Percentiles rank a stretch among this genome's conserved stretches.
phyloP scores from a whole-genome alignment of 2,888 invertebrate genomes.

The Empis stercorea region DNA sequence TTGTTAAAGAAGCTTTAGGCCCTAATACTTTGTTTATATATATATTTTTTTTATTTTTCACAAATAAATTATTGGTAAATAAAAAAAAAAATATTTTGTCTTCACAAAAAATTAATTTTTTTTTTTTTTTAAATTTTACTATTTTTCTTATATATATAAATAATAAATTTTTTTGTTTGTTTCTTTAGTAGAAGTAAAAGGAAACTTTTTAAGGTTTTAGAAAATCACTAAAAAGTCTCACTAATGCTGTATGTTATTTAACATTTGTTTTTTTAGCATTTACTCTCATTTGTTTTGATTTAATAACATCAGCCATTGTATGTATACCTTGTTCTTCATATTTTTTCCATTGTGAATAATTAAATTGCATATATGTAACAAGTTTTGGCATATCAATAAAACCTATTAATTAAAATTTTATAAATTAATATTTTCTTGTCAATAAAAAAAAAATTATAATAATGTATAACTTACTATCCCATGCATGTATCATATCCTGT shows the following conservation, averaged over 20 bases:
- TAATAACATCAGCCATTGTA: conserved; percentile 56
- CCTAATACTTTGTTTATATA: too few relatives aligned
- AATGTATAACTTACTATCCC: conserved; percentile 58
- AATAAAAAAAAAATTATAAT: background rate
- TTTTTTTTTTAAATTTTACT: too few relatives aligned
- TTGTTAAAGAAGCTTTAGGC: too few relatives aligned
- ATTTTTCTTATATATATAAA: too few relatives aligned
- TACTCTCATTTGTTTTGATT: conserved; percentile 35
- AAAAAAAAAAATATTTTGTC: too few relatives aligned
- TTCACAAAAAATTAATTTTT: too few relatives aligned
- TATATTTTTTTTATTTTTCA: too few relatives aligned
- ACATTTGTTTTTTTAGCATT: conserved; percentile 23
- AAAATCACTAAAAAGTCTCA: conserved; percentile 30
- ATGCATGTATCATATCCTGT: conserved; percentile 94
- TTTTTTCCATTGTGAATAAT: conserved; percentile 87
- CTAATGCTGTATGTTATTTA: conserved; percentile 34
- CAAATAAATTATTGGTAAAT: too few relatives aligned
- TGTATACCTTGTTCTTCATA: conserved; percentile 63
- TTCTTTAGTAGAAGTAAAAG: too few relatives aligned
- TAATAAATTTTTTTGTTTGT: too few relatives aligned
- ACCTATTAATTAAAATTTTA: conserved; percentile 39
- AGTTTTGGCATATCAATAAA: conserved; percentile 90
- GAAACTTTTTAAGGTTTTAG: conserved; percentile 20
- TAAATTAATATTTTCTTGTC: too few relatives aligned
- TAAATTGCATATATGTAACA: conserved; percentile 66